Conservation (phyloP, 53 echinoderm and acorn worm genomes). For the Holothuria scabra region DNA sequence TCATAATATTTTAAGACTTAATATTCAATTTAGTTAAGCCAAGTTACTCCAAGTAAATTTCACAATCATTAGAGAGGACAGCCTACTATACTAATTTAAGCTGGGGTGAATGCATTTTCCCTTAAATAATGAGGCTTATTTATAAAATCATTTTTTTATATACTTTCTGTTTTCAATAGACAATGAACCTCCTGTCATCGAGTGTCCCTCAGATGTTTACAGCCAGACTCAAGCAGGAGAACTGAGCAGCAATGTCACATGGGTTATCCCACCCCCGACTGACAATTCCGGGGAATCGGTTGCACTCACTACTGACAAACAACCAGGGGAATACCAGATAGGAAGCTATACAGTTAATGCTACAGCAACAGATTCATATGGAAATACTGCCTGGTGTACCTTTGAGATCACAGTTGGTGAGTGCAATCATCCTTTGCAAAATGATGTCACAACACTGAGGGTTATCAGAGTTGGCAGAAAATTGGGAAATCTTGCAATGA, state of each 20-base stretch:
- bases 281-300: not conserved
- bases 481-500: too few species aligned
- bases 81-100: too few species aligned
- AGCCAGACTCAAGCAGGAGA: not conserved
- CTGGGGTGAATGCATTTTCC: too few species aligned
- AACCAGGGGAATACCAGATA: not conserved
- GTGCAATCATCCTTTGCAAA: not conserved
- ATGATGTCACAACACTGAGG: too few species aligned
- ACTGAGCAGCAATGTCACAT: not conserved
- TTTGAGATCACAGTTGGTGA: constrained; percentile 19
- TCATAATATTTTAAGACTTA: too few species aligned
- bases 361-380: constrained; percentile 8
- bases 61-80: too few species aligned
- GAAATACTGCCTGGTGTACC: constrained; percentile 7
- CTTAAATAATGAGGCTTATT: too few species aligned
- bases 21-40: too few species aligned
- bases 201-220: not conserved
- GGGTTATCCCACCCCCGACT: not conserved
- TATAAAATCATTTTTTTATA: not conserved
- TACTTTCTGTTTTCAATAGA: not conserved
- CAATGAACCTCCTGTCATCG: not conserved
- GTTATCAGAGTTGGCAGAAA: too few species aligned
- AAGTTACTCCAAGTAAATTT: too few species aligned
- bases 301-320: not conserved
- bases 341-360: constrained; percentile 13